A percentile compares a stretch with the other conserved stretches of the same genome.
phyloP scores from a whole-genome alignment of 53 echinoderm and acorn worm genomes.

The Echinometra lucunter region DNA sequence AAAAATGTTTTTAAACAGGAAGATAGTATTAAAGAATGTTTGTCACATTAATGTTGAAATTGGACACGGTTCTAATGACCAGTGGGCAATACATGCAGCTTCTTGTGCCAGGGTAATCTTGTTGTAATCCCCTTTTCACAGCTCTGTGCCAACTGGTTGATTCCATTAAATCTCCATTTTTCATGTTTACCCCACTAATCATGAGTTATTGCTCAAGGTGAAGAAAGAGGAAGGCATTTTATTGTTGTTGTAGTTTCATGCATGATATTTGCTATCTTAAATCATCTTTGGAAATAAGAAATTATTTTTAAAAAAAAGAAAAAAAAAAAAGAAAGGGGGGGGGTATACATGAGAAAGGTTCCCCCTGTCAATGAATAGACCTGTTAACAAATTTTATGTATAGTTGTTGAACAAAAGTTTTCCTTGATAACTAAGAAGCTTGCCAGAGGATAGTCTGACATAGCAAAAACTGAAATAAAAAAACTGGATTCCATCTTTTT shows the following conservation, averaged over 20 bases:
- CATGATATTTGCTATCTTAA: neutral
- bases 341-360: too few relatives aligned
- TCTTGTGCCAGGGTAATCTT: neutral
- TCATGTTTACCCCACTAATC: conserved; percentile 4
- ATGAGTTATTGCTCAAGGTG: conserved; percentile 22
- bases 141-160: conserved; percentile 45
- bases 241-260: neutral
- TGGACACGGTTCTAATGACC: conserved; percentile 21
- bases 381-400: too few relatives aligned
- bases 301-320: too few relatives aligned
- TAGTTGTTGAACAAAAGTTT: too few relatives aligned
- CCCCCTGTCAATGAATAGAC: too few relatives aligned
- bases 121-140: neutral
- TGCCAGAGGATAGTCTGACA: too few relatives aligned
- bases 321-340: too few relatives aligned
- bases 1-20: conserved; percentile 2
- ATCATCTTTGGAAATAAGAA: neutral
- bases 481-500: too few relatives aligned
- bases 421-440: too few relatives aligned
- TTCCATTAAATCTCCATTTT: neutral
- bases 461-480: too few relatives aligned
- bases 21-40: conserved; percentile 38
- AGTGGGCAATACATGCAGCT: neutral
- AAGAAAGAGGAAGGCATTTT: neutral
- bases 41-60: neutral